Evolutionary conservation across 1,140 invertebrate genomes (phyloP), one percentile per base, ranked within the genome.

Genomic region (Trachymyrmex cornetzi): DNA sequence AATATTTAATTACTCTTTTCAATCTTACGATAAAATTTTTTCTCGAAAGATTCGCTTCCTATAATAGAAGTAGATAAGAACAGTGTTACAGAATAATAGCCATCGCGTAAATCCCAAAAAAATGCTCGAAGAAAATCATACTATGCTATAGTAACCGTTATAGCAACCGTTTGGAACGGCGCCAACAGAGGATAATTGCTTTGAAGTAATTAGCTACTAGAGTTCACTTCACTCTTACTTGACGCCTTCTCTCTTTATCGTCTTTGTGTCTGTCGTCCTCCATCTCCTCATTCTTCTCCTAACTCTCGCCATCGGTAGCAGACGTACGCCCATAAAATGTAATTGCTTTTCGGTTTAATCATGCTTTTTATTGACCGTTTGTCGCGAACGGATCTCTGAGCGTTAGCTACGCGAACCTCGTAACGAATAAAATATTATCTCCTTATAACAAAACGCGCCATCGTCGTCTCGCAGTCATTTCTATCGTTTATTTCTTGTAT

Each of bases 181-280:
- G 88, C 90, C 91, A 94, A 94, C 90, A 89, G 88, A 91, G 91
- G 87, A 88, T 94, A 94, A 94, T 95, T 93, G 93, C 91, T 94
- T 94, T 94, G 92, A 88, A 91, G 88, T 94, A 94, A 95, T 95
- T 94, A 94, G 91, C 89, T 88, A 87, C 63, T 79, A 84, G 81
- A 34, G 86, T 91, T 91, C 67, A 72, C 79, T 86, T 80, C n/a
- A 24, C 81, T 80, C 82, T 85, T 87, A 86, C 74, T 88, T 38
- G 59, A 34, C 38, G 44, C 64, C 50, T 53, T 69, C 61, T 11
- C 64, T 77, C 27, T 53, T 22, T 53, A 44, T n/a, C 82, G 30
- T 63, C 61, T 59, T 27, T 57, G 30, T 66, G 22, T n/a, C 6
- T 59, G 71, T 69, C 38, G 66, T 69, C n/a, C 66, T 24, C 77